Evolutionary conservation across 2,888 invertebrate species (phyloP), one percentile per base, ranked within the genome.

Genomic region (Drosophila antonietae): DNA sequence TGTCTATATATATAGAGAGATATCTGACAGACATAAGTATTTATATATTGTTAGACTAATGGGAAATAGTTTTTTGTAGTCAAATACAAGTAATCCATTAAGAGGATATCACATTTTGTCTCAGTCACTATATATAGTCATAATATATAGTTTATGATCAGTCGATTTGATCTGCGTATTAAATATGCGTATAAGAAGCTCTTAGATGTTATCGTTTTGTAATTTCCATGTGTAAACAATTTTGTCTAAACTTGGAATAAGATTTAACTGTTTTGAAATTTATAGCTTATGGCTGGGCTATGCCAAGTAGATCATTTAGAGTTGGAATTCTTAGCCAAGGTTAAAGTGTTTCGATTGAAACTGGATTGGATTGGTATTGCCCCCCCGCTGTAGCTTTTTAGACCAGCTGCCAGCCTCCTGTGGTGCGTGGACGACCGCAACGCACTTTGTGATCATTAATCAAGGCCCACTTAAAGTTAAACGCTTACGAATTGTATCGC

Each of bases 401-500:
- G 73, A 58, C 61, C 58, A 68, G 67, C 65, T 83, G 68, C 37
- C 68, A 70, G 51, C 20, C 83, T 73, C 83, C 83, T 87, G 89
- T 58, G 79, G 83, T 23, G 89, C 87, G 68, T 72, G 75, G 81
- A 51, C 79, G 75, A 83, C 61, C 88, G 72, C 69, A 68, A 72
- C 68, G 75, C 84, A 81, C 68, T 78, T 71, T 46, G 71, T 66
- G 81, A 84, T 84, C 88, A 84, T 84, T 84, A 84, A 84, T 89
- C 84, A 84, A 77, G 80, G 62, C 84, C 89, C 84, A 84, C 84
- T 84, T 84, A 84, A 84, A 88, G 71, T 82, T 87, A 84, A 84
- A 87, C 88, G 83, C 89, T 84, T 87, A 84, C 85, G 85, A 84
- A 89, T 89, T 89, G 85, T 84, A 77, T 79, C 85, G 85, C 68